Evolutionary conservation across 2,888 invertebrate genomes (phyloP), one percentile per base, ranked within the genome.

Genomic region (Polymixis lichenea): DNA sequence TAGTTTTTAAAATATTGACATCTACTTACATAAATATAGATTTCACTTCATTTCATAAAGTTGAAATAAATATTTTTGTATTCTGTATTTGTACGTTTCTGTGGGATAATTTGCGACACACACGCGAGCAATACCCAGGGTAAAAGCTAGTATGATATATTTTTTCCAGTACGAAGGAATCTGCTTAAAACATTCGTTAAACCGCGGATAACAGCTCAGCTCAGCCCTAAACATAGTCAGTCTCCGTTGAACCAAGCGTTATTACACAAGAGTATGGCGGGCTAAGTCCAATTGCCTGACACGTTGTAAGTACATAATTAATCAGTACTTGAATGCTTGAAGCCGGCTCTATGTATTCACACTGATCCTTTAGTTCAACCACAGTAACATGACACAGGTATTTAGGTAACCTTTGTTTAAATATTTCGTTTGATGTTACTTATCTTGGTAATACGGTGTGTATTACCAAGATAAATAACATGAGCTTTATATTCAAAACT

Each of bases 221-320:
- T 19, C 11, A 73, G 13, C 6, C 25, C 46, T 71, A 32, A 77
- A 22, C 28, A 76, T 25, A 56, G 60, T n/a, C 51, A 56, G 55
- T 25, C n/a, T 22, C 38, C 11, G 25, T 58, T 55, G 60, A 68
- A 77, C 67, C 28, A 46, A 78, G 53, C 11, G 46, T 15, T 58
- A 19, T 43, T 64, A 38, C 17, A 8, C 49, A 49, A 32, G 25
- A 61, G 32, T 67, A 77, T 58, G 15, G 19, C 25, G 32, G 53
- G 22, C 38, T 62, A n/a, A 70, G 70, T 72, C 73, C 74, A 72
- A 84, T 68, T 69, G 68, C 32, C 61, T 66, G 75, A 80, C 71
- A 72, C 19, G 32, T 55, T 72, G 49, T 80, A 49, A 68, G 60
- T 82, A 84, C 80, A 82, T 82, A 84, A 72, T 84, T 81, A 81